Evolutionary conservation across 1,140 invertebrate species (phyloP).

Genomic region (Bombus superbus): DNA sequence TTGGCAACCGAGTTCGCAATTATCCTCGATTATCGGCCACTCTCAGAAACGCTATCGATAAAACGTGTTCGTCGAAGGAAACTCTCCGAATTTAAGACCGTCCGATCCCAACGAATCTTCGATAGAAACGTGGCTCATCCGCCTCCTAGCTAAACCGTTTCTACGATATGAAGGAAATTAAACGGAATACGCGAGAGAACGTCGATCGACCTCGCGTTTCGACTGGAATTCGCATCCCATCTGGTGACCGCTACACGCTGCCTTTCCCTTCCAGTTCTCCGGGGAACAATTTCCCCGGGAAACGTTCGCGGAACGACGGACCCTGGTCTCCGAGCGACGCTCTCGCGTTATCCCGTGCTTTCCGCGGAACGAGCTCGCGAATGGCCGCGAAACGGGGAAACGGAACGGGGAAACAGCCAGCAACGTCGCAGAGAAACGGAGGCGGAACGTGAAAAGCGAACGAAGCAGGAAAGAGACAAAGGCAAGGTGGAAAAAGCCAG

Average conservation of each 20-base stretch:
- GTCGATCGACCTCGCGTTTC: not conserved
- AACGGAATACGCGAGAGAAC: too few relatives aligned
- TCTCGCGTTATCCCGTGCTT: not conserved
- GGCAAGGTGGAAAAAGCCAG: too few relatives aligned
- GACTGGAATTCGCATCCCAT: conserved; percentile 11
- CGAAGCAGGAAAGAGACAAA: not conserved
- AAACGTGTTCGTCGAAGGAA: not conserved
- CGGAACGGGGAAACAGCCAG: not conserved
- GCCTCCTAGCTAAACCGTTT: too few relatives aligned
- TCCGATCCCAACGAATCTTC: not conserved
- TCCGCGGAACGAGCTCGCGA: not conserved
- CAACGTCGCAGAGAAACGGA: not conserved
- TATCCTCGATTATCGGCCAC: not conserved
- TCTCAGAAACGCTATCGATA: not conserved
- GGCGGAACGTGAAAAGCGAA: too few relatives aligned
- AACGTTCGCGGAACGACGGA: conserved; percentile 22
- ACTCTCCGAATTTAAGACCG: not conserved
- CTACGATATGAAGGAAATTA: not conserved
- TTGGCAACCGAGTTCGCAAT: not conserved
- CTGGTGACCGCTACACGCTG: not conserved
- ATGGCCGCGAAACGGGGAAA: not conserved
- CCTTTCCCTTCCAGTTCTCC: not conserved
- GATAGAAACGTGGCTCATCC: not conserved
- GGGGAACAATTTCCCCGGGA: not conserved
- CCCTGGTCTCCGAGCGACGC: not conserved